A percentile compares a stretch with the other conserved stretches of the same genome.
Evolutionary conservation across 2,797 vertebrate genomes (phyloP).

Genomic region (Nothura maculosa): DNA sequence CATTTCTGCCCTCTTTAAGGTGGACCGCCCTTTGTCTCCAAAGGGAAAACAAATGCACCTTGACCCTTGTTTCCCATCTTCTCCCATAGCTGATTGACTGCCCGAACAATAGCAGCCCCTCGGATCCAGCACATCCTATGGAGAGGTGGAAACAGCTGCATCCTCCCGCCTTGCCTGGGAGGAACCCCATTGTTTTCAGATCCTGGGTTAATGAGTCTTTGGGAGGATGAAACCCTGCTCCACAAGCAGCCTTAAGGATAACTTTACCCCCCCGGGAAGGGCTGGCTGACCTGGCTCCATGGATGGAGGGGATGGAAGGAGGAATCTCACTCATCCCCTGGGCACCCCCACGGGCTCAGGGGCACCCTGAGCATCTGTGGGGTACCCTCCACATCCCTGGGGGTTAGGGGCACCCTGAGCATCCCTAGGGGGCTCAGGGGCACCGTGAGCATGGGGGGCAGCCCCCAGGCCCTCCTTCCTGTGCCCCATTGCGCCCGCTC

Average conservation of each 20-base stretch:
- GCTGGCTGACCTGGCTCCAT: neutral
- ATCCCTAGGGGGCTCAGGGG: too few relatives aligned
- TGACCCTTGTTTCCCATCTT: conserved; percentile 26
- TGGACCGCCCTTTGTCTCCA: neutral
- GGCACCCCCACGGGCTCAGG: too few relatives aligned
- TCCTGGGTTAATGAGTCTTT: conserved; percentile 38
- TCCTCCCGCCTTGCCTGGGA: conserved; percentile 58
- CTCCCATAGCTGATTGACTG: neutral
- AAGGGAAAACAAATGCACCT: neutral
- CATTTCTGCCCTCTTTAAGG: neutral
- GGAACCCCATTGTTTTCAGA: conserved; percentile 65
- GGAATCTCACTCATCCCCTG: too few relatives aligned
- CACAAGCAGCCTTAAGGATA: neutral
- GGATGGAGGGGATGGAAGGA: too few relatives aligned
- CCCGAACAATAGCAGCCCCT: conserved; percentile 52
- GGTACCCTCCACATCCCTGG: too few relatives aligned
- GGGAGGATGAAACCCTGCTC: conserved; percentile 13
- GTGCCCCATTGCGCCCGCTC: too few relatives aligned
- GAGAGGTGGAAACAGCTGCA: conserved; percentile 75
- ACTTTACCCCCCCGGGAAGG: neutral
- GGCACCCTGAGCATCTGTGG: too few relatives aligned
- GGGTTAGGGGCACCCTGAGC: too few relatives aligned
- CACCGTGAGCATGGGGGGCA: too few relatives aligned
- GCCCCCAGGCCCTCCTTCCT: too few relatives aligned
- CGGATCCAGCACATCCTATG: conserved; percentile 40